phyloP scores from a whole-genome alignment of 53 echinoderm and acorn worm species.

The Crossaster papposus region DNA sequence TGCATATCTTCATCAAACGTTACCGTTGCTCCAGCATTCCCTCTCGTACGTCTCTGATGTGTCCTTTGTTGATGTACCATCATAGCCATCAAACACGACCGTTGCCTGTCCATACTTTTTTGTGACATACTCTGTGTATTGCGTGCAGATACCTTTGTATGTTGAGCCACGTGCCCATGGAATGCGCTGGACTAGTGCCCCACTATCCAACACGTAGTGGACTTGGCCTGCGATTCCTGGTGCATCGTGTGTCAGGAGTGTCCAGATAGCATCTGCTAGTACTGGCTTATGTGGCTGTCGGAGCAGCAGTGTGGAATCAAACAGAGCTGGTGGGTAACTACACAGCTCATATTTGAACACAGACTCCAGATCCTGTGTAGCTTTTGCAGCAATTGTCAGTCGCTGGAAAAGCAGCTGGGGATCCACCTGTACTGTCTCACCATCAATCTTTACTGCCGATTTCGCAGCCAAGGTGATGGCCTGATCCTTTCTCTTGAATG shows the following conservation, averaged over 20 bases:
- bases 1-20: no score
- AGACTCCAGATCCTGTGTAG: conserved; percentile 31
- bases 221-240: no score
- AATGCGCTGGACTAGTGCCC: no score
- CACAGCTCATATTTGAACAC: conserved; percentile 72
- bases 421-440: conserved; percentile 31
- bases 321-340: conserved; percentile 58
- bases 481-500: not conserved
- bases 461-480: not conserved
- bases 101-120: no score
- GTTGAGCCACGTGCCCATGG: no score
- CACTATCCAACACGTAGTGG: no score
- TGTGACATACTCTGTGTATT: no score
- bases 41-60: no score
- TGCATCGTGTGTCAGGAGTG: not conserved
- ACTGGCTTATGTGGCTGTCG: conserved; percentile 60
- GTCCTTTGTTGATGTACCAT: no score
- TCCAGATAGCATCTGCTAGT: conserved; percentile 65
- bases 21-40: no score
- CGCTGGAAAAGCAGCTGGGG: conserved; percentile 77
- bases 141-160: no score
- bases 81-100: no score
- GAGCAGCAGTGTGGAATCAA: not conserved
- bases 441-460: conserved; percentile 13
- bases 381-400: conserved; percentile 29